phyloP scores from a whole-genome alignment of 2,113 vertebrate species.

The Hippocampus mohnikei region DNA sequence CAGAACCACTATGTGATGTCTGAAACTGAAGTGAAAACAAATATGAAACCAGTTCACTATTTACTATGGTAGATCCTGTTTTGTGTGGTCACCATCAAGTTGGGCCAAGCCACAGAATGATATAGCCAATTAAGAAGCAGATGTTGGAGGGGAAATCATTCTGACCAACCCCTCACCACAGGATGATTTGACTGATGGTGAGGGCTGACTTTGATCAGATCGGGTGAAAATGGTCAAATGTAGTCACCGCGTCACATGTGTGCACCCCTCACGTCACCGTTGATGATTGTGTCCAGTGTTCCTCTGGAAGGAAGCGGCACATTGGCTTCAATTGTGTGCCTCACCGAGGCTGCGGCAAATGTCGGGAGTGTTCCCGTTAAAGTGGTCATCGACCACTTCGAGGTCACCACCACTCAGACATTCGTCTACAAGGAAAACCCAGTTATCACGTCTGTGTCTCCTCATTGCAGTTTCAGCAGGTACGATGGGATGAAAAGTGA shows the following conservation, averaged over 20 bases:
- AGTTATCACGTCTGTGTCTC: constrained; percentile 62
- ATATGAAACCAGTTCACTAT: too few relatives aligned
- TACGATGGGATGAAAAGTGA: constrained; percentile 26
- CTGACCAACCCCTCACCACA: too few relatives aligned
- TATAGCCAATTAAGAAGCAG: too few relatives aligned
- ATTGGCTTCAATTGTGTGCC: constrained; percentile 60
- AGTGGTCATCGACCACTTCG: constrained; percentile 75
- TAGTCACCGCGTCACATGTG: background rate
- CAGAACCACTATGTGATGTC: too few relatives aligned
- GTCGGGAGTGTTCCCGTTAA: constrained; percentile 47
- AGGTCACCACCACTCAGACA: constrained; percentile 53
- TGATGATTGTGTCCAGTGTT: constrained; percentile 35
- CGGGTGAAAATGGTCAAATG: background rate
- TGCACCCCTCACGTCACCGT: too few relatives aligned
- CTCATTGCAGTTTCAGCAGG: constrained; percentile 79
- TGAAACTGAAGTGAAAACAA: too few relatives aligned
- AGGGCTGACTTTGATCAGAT: too few relatives aligned
- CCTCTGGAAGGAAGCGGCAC: constrained; percentile 25
- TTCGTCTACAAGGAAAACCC: constrained; percentile 83
- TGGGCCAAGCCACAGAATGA: too few relatives aligned
- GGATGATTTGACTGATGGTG: too few relatives aligned
- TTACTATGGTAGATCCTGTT: too few relatives aligned
- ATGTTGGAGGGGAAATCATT: too few relatives aligned
- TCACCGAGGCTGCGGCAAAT: constrained; percentile 30
- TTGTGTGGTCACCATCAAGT: too few relatives aligned